Evolutionary conservation across 1,140 invertebrate species (phyloP), one percentile per base, ranked within the genome.

Genomic region (Hylyphantes graminicola): DNA sequence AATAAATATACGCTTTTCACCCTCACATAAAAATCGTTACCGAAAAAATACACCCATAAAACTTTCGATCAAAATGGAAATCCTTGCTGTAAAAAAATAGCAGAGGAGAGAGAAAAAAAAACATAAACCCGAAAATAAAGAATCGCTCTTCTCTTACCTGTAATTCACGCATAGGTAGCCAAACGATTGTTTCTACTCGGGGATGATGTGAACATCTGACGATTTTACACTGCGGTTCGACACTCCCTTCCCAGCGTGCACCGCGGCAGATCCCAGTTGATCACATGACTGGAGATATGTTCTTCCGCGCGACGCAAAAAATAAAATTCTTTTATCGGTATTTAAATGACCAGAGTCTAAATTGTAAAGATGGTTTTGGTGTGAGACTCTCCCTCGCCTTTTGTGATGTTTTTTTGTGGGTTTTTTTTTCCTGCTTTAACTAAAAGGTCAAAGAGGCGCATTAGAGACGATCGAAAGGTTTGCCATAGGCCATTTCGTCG

Each of bases 391-490:
- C 70, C 55, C n/a, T 70, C 50, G 11, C 57, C 15, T 63, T 76
- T 76, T 51, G 68, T 7, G 64, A 19, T 72, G 53, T 64, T 80
- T 35, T 35, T 35, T 35, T 35, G 35, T 35, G 50, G 48, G 59
- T 35, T 61, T 65, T 80, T 68, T 63, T 54, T 70, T 70, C 65
- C 50, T 65, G 13, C 76, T 51, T 53, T 68, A 63, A 15, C 15
- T 50, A 70, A 80, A 80, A 80, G 77, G 77, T 80, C 77, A 80
- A 80, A 80, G 77, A 80, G 77, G 77, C 77, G 77, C 77, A 80
- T 57, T 65, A 67, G 57, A 78, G 76, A 78, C 17, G n/a, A 64
- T 78, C 17, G 15, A 21, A 57, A 54, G 76, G 76, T 78, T 78
- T 76, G 74, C 74, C 57, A 50, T 12, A 78, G 15, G 12, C 11